Evolutionary conservation across 2,797 vertebrate species (phyloP).

Genomic region (Catamblyrhynchus diadema): DNA sequence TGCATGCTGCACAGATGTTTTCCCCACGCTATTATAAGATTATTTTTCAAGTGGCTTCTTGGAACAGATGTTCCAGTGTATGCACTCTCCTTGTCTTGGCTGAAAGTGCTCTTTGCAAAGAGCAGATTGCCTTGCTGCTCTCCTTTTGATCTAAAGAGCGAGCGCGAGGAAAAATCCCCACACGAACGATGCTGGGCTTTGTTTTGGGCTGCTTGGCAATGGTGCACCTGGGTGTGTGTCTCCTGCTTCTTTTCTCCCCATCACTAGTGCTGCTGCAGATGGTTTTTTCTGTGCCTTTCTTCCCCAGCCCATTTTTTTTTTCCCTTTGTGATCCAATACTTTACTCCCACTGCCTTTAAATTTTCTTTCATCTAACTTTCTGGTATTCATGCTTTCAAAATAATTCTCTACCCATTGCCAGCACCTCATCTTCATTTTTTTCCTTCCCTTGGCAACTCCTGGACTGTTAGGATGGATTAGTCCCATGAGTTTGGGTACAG

Average conservation of each 20-base stretch:
- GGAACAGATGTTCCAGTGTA: constrained; percentile 77
- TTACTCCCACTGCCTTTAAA: constrained; percentile 43
- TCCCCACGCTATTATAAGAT: constrained; percentile 73
- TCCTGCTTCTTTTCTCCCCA: constrained; percentile 60
- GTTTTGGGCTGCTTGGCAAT: constrained; percentile 65
- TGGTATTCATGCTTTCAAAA: constrained; percentile 19
- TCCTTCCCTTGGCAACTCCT: constrained; percentile 8
- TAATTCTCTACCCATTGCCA: constrained; percentile 5
- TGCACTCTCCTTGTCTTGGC: constrained; percentile 54
- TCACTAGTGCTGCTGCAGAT: constrained; percentile 68
- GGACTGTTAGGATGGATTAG: not conserved
- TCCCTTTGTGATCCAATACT: constrained; percentile 40
- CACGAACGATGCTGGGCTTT: constrained; percentile 48
- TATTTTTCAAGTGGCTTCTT: constrained; percentile 78
- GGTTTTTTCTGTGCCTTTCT: constrained; percentile 60
- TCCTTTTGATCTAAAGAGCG: constrained; percentile 71
- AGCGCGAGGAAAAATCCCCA: constrained; percentile 23
- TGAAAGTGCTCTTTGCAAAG: constrained; percentile 56
- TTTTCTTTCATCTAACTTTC: constrained; percentile 33
- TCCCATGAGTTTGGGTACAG: not conserved
- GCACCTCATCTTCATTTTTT: constrained; percentile 28
- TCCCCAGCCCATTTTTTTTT: constrained; percentile 59
- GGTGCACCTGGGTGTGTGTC: constrained; percentile 64
- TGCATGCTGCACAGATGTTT: constrained; percentile 79
- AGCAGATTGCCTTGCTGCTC: constrained; percentile 71